Evolutionary conservation across 2,888 invertebrate species (phyloP).

Genomic region (Ophraella communa): DNA sequence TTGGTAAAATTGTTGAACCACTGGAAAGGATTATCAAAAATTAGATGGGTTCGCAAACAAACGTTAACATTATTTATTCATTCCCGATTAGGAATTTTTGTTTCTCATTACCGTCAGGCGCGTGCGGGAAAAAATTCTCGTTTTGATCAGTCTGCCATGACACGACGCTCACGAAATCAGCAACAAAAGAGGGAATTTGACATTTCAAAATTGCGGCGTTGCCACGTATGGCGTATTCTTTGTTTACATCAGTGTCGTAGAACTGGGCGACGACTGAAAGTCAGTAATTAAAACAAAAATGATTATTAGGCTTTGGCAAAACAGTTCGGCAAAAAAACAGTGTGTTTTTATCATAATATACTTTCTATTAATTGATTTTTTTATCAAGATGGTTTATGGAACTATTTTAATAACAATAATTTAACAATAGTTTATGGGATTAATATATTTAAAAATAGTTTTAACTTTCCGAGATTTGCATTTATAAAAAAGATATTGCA

Average conservation of each 20-base stretch:
- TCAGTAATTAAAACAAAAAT: neutral
- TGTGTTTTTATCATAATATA: too few species aligned
- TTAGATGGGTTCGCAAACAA: neutral
- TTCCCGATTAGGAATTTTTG: neutral
- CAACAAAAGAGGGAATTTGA: slow-evolving; percentile 90
- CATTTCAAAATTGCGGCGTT: slow-evolving; percentile 89
- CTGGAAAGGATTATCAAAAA: slow-evolving; percentile 62
- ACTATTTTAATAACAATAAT: too few species aligned
- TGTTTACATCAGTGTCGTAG: slow-evolving; percentile 84
- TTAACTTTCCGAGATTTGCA: too few species aligned
- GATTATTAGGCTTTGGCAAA: too few species aligned
- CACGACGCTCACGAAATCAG: slow-evolving; percentile 87
- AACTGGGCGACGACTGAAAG: slow-evolving; percentile 77
- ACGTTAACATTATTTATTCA: neutral
- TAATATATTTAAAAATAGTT: too few species aligned
- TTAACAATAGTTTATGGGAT: too few species aligned
- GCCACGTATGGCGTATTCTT: slow-evolving; percentile 89
- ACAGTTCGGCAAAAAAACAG: too few species aligned
- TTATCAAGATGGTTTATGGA: too few species aligned
- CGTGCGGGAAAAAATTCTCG: slow-evolving; percentile 73
- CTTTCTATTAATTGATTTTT: too few species aligned
- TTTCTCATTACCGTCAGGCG: slow-evolving; percentile 52
- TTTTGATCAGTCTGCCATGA: slow-evolving; percentile 86
- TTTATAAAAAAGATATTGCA: too few species aligned
- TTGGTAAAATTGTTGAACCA: slow-evolving; percentile 89